phyloP scores from a whole-genome alignment of 2,113 vertebrate species.

The Sterrhoptilus dennistouni region DNA sequence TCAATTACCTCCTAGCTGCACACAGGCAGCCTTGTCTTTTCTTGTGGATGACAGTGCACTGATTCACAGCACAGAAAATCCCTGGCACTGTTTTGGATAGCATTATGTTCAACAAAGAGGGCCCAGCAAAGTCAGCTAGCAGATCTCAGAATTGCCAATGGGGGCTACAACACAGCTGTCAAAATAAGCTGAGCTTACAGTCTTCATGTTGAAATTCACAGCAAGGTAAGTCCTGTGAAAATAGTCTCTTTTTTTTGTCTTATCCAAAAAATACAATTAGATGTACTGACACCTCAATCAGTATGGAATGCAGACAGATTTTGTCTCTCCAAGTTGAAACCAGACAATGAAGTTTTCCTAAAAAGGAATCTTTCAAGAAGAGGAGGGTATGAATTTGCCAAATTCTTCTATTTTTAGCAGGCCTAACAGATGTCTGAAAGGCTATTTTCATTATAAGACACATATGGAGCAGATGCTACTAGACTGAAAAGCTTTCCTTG shows the following conservation, averaged over 20 bases:
- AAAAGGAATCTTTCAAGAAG: not conserved
- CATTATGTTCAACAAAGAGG: not conserved
- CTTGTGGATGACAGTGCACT: not conserved
- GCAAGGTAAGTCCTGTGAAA: not conserved
- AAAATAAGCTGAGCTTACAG: not conserved
- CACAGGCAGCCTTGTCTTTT: not conserved
- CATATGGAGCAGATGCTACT: not conserved
- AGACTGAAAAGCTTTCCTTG: not conserved
- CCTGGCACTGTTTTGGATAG: not conserved
- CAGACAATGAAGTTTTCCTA: not conserved
- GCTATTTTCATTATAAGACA: constrained; percentile 27
- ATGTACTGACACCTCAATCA: not conserved
- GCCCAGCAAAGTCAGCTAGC: not conserved
- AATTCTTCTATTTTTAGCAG: not conserved
- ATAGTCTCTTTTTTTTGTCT: not conserved
- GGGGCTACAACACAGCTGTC: not conserved
- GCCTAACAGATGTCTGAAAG: not conserved
- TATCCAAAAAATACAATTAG: not conserved
- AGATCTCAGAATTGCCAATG: not conserved
- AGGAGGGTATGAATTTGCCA: not conserved
- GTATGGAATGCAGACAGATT: not conserved
- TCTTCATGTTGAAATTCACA: not conserved
- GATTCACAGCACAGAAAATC: not conserved
- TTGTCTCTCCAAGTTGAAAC: not conserved
- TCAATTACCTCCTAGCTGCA: not conserved